Evolutionary conservation across 2,888 invertebrate genomes (phyloP), one percentile per base, ranked within the genome.

Genomic region (Capitulum mitella): DNA sequence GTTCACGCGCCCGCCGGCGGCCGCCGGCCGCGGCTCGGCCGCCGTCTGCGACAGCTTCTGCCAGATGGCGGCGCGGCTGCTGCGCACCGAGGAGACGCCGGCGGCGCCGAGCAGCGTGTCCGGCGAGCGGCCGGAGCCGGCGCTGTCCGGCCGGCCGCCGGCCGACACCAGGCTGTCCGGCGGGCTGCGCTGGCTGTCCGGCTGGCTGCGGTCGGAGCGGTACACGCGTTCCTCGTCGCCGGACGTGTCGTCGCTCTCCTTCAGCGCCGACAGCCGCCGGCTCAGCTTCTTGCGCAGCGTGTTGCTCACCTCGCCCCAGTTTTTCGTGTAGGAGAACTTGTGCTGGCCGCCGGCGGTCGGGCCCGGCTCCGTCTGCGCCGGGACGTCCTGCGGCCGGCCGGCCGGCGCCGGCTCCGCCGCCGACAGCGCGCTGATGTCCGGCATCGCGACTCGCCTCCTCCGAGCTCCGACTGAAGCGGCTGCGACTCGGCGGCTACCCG

Each of bases 251-350:
- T 76, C 46, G 46, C 76, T 76, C 46, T 76, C 76, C 46, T 76
- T 76, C 43, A 76, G 46, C 29, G 32, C 76, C 0, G 76, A 76
- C 2, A 76, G 76, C 2, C 76, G 43, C 32, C 46, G 32, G 22
- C 46, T 32, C n/a, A 76, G 76, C 76, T 76, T 76, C 5, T n/a
- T 12, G 5, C 76, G 43, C 3, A 76, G 46, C 29, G 76, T 76
- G 46, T 43, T 26, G 76, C 76, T 76, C 29, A 76, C 76, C 29
- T 76, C 76, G 26, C 76, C 76, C 76, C 76, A 76, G 32, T 46
- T 76, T 16, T 48, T 43, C 3, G 46, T 76, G 46, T 76, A 76
- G 46, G 76, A 32, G 76, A 76, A 76, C 76, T 76, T 37, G 29
- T 58, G 58, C 43, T 5, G 43, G 6, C 6, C 12, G 43, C 43